phyloP scores from a whole-genome alignment of 2,888 invertebrate genomes.

The Loripinus fragilis region DNA sequence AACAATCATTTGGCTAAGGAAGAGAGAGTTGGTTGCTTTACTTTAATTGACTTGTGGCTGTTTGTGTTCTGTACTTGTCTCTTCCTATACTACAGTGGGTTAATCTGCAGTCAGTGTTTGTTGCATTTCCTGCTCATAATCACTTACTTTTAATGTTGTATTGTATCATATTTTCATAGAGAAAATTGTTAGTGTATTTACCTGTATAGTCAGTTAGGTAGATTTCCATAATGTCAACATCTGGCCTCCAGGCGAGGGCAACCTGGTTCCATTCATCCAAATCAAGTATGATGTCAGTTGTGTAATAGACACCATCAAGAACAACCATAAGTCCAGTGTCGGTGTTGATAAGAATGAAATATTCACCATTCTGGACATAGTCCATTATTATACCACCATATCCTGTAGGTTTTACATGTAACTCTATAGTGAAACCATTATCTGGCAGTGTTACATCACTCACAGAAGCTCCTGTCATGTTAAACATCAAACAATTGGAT shows the following conservation, averaged over 20 bases:
- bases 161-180: too few relatives aligned
- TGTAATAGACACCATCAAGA: conserved; percentile 29
- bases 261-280: conserved; percentile 68
- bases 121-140: too few relatives aligned
- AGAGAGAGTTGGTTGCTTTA: too few relatives aligned
- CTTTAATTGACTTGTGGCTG: too few relatives aligned
- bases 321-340: conserved; percentile 49
- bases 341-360: conserved; percentile 51
- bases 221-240: conserved; percentile 56
- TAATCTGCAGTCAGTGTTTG: too few relatives aligned
- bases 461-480: conserved; percentile 55
- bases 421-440: conserved; percentile 64
- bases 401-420: conserved; percentile 64
- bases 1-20: too few relatives aligned
- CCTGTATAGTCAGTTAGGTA: conserved; percentile 59
- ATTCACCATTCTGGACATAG: conserved; percentile 45
- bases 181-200: too few relatives aligned
- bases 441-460: conserved; percentile 52
- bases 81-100: too few relatives aligned
- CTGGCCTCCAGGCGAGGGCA: conserved; percentile 62
- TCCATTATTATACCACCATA: conserved; percentile 64
- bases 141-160: too few relatives aligned
- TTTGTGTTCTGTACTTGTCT: too few relatives aligned
- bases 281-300: conserved; percentile 52
- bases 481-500: conserved; percentile 61